phyloP scores from a whole-genome alignment of 2,113 vertebrate genomes.

The Odobenus rosmarus region DNA sequence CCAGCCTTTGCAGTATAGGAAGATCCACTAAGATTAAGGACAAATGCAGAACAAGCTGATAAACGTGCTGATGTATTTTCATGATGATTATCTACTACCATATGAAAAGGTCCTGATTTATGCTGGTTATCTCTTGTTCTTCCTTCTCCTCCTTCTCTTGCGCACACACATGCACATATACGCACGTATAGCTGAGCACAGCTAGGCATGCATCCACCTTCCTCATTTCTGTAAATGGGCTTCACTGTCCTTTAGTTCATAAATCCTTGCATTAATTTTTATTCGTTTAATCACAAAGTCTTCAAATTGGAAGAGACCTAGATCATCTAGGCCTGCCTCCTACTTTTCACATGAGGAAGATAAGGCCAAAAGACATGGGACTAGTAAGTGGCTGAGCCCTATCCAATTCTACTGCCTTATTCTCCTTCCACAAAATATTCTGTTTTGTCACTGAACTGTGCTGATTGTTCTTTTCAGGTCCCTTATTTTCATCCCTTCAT shows the following conservation, averaged over 20 bases:
- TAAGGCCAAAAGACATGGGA: neutral
- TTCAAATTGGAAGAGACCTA: neutral
- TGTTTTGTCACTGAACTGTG: neutral
- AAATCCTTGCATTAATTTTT: neutral
- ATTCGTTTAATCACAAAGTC: neutral
- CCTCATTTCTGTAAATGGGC: neutral
- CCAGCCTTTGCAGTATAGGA: neutral
- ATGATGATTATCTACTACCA: neutral
- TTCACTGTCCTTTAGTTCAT: neutral
- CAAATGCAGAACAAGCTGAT: neutral
- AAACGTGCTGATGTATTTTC: neutral
- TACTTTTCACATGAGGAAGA: neutral
- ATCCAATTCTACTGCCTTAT: neutral
- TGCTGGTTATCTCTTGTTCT: neutral
- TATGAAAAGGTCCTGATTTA: neutral
- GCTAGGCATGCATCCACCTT: neutral
- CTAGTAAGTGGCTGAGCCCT: neutral
- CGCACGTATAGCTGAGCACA: neutral
- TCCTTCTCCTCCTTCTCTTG: neutral
- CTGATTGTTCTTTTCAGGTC: neutral
- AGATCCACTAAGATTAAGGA: neutral
- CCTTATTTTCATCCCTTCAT: neutral
- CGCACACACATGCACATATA: no score
- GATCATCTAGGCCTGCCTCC: neutral
- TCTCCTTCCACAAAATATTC: neutral